Base-by-base conservation (phyloP, 2,888 invertebrate species). In the Drosophila prostipennis region DNA sequence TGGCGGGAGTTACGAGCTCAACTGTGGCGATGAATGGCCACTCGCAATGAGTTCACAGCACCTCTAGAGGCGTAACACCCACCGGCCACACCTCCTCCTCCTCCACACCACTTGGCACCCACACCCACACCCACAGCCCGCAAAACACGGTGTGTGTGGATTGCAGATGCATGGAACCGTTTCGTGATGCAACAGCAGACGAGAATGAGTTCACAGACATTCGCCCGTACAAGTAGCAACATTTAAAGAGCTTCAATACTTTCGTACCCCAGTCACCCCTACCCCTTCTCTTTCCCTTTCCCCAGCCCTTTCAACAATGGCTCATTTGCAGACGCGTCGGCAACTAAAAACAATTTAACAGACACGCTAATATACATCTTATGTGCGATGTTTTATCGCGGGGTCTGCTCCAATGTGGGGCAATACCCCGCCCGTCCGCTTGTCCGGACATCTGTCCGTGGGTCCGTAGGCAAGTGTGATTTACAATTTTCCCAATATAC, bases 241-340 rank as follows among this genome's bases (percentile, higher is more conserved):
- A 80, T 63, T 72, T 75, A 56, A 77, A 82, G 70, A 53, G 74
- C 77, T 74, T 70, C 77, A 80, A 77, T 75, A 68, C 70, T 76
- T 59, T 59, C 60, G 76, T 54, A 43, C 45, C 43, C 57, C 43
- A 29, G 46, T 43, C 16, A 26, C 53, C 51, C 26, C 48, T 19
- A 2, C 19, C 10, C 48, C 8, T 10, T 19, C n/a, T 13, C 39
- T 23, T 23, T n/a, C n/a, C n/a, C n/a, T n/a, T 2, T 23, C 3
- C 11, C 32, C 32, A 2, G 10, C 11, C 60, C 43, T 14, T 36
- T 10, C 42, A 76, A 87, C 81, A 87, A 84, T 78, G 85, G 81
- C 68, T 84, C 87, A 81, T 81, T 81, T 84, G 79, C 69, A 77
- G 85, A 74, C 79, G 82, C 82, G 72, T 74, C 76, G 72, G 74